A percentile compares a stretch with the other conserved stretches of the same genome.
These are phyloP conservation scores for Larimichthys polyactis DNA, from an alignment of 2,113 vertebrate species.

Conservation along the genomic window DNA sequence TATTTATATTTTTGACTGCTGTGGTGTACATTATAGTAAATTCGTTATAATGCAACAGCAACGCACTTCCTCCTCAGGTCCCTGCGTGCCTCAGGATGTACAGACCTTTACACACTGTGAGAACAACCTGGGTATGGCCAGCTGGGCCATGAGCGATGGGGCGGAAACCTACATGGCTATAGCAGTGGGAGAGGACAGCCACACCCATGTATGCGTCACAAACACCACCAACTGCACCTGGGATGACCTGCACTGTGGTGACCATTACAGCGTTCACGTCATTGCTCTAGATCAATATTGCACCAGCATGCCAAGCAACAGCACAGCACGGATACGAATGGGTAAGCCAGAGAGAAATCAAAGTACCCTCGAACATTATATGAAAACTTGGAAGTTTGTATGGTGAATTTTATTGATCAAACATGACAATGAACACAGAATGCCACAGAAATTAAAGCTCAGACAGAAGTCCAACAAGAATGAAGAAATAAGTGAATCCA, in stretches of 20 bases:
- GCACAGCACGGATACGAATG: slow-evolving; percentile 71
- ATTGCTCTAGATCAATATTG: slow-evolving; percentile 71
- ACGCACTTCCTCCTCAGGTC: slow-evolving; percentile 58
- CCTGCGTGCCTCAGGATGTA: slow-evolving; percentile 76
- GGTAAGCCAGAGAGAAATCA: slow-evolving; percentile 61
- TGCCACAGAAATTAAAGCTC: neutral
- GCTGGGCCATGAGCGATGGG: slow-evolving; percentile 77
- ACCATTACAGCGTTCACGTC: slow-evolving; percentile 74
- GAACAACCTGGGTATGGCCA: slow-evolving; percentile 71
- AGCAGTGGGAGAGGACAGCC: slow-evolving; percentile 70
- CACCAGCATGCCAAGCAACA: slow-evolving; percentile 78
- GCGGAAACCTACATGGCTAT: slow-evolving; percentile 78
- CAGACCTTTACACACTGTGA: slow-evolving; percentile 74
- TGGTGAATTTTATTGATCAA: neutral
- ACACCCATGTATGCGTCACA: slow-evolving; percentile 67
- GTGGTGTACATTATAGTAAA: neutral
- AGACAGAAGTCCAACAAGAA: neutral
- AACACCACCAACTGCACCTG: slow-evolving; percentile 74
- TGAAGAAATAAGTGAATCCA: too few species aligned
- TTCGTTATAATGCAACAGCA: neutral
- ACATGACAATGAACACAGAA: neutral
- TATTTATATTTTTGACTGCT: neutral
- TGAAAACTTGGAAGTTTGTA: neutral
- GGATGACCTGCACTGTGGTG: slow-evolving; percentile 81
- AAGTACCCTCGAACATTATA: accelerated